Conservation (phyloP, 2,797 vertebrate species). For the Loriculus beryllinus region DNA sequence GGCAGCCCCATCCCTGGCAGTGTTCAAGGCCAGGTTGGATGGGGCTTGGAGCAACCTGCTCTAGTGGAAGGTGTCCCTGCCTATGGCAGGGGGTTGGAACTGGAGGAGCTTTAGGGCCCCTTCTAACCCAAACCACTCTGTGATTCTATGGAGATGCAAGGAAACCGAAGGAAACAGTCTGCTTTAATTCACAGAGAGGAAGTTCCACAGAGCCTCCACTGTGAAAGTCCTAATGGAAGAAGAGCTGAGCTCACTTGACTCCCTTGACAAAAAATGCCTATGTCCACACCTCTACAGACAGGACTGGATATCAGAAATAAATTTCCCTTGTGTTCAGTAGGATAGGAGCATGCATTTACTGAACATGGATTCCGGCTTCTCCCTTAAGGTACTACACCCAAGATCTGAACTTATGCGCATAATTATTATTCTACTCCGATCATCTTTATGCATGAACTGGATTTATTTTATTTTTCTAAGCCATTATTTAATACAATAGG, state of each 20-base stretch:
- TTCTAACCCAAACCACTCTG: background rate
- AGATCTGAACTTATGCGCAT: background rate
- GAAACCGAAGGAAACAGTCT: background rate
- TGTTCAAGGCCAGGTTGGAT: background rate
- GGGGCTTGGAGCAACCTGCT: background rate
- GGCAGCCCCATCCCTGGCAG: background rate
- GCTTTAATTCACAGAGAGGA: background rate
- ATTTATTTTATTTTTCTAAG: conserved; percentile 57
- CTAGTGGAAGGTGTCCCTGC: background rate
- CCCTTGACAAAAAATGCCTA: background rate
- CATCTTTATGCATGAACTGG: conserved; percentile 51
- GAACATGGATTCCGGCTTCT: background rate
- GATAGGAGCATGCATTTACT: background rate
- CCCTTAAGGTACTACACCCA: background rate
- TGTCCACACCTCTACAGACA: background rate
- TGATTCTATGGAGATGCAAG: background rate
- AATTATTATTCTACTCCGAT: conserved; percentile 1
- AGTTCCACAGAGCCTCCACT: background rate
- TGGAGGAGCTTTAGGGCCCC: background rate
- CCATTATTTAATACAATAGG: conserved; percentile 50
- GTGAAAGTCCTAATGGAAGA: background rate
- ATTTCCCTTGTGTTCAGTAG: background rate
- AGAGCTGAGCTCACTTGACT: background rate
- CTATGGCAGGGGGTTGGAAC: background rate
- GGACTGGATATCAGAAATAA: background rate